Conservation (phyloP, 2,797 vertebrate genomes). For the Propithecus deckenii region DNA sequence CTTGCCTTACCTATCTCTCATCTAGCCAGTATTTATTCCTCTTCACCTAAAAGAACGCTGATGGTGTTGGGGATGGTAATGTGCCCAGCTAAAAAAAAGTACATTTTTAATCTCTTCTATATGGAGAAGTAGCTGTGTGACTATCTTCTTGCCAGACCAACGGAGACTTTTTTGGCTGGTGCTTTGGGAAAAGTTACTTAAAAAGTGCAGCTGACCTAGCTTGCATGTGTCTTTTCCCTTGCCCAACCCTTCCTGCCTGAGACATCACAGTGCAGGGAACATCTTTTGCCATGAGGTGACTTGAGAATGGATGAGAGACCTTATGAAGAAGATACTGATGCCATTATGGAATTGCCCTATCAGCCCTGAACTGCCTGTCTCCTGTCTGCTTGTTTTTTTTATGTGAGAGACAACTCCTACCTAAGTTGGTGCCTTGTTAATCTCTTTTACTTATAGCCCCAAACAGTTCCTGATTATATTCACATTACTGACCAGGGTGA, state of each 20-base stretch:
- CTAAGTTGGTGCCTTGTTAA: not conserved
- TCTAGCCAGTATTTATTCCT: not conserved
- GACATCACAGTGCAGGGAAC: not conserved
- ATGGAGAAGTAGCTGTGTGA: not conserved
- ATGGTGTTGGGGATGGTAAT: not conserved
- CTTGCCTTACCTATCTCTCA: not conserved
- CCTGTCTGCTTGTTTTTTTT: not conserved
- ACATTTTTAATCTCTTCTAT: not conserved
- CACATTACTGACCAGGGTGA: not conserved
- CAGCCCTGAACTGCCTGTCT: not conserved
- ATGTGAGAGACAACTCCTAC: not conserved
- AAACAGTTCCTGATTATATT: not conserved
- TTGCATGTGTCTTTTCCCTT: not conserved
- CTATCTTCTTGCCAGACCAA: not conserved
- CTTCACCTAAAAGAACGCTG: not conserved
- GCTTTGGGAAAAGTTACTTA: not conserved
- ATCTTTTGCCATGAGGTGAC: not conserved
- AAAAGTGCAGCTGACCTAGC: not conserved
- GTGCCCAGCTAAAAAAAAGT: not conserved
- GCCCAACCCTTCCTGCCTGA: not conserved
- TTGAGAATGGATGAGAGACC: not conserved
- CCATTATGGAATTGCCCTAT: not conserved
- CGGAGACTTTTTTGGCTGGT: not conserved
- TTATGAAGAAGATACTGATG: not conserved
- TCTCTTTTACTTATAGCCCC: not conserved